phyloP scores from a whole-genome alignment of 2,797 vertebrate species.

The Coregonus ussuriensis region DNA sequence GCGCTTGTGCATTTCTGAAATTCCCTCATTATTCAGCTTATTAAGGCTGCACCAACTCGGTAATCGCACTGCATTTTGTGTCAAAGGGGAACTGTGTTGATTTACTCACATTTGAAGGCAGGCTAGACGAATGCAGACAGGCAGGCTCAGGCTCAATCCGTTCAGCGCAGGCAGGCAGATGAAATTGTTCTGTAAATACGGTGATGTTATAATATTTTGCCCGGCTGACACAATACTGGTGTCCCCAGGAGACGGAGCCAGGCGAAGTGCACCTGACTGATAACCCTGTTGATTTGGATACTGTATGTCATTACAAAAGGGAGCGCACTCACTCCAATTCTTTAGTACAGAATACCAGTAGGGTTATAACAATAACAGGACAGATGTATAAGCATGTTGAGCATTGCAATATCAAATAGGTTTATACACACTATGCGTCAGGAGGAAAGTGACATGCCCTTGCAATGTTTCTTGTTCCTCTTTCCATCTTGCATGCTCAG shows the following conservation, averaged over 20 bases:
- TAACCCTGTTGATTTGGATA: constrained; percentile 67
- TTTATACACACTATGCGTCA: constrained; percentile 6
- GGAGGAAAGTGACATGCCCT: constrained; percentile 36
- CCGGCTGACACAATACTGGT: constrained; percentile 49
- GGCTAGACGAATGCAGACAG: constrained; percentile 54
- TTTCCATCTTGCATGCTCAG: constrained; percentile 34
- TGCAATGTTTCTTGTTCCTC: constrained; percentile 31
- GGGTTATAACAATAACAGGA: constrained; percentile 26
- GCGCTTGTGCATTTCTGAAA: constrained; percentile 96
- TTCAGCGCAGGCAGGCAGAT: constrained; percentile 56
- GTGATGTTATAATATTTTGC: constrained; percentile 53
- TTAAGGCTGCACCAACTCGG: constrained; percentile 94
- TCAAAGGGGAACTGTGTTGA: constrained; percentile 80
- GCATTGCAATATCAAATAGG: constrained; percentile 14
- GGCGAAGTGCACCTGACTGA: constrained; percentile 72
- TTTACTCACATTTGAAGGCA: constrained; percentile 84
- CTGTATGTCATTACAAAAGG: constrained; percentile 48
- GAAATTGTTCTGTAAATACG: constrained; percentile 76
- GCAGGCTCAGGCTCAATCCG: constrained; percentile 54
- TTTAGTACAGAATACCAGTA: constrained; percentile 17
- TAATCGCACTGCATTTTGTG: constrained; percentile 85
- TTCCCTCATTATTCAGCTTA: constrained; percentile 99
- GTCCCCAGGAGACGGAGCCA: constrained; percentile 51
- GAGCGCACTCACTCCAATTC: constrained; percentile 40
- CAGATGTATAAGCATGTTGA: constrained; percentile 36